Percentiles rank a stretch among this genome's conserved stretches.
Conservation (phyloP, 2,888 invertebrate genomes). For the Frankliniella intonsa region DNA sequence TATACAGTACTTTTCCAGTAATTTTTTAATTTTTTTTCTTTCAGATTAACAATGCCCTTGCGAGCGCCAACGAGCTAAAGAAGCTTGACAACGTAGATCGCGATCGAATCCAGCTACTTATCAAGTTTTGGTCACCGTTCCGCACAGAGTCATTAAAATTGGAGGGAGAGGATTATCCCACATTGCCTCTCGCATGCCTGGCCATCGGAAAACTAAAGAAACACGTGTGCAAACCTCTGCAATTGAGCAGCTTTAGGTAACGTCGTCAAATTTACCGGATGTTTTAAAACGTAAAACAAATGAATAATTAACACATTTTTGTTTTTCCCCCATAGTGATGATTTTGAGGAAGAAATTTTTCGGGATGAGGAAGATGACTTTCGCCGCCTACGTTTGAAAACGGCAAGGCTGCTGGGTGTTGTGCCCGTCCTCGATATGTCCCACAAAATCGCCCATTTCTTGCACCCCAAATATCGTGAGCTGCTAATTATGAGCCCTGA, state of each 20-base stretch:
- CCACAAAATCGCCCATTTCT: neutral
- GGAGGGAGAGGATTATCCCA: neutral
- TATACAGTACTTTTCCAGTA: too few relatives aligned
- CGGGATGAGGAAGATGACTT: neutral
- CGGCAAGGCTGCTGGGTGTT: neutral
- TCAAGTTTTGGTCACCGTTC: conserved; percentile 13
- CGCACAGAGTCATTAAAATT: neutral
- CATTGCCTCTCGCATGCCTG: neutral
- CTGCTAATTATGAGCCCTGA: neutral
- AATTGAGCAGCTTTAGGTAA: neutral
- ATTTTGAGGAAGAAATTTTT: neutral
- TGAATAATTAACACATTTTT: neutral
- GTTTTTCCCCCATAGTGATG: neutral
- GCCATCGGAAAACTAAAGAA: neutral
- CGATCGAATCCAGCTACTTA: neutral
- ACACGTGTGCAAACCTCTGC: neutral
- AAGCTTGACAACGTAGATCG: neutral
- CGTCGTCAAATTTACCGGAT: neutral
- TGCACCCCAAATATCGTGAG: neutral
- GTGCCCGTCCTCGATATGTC: neutral
- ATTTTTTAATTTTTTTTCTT: neutral
- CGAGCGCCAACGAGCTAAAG: neutral
- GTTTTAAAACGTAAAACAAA: neutral
- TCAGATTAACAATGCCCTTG: neutral
- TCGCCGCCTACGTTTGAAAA: neutral